Evolutionary conservation across 2,113 vertebrate genomes (phyloP), one percentile per base, ranked within the genome.

Genomic region (Empidonax alnorum): DNA sequence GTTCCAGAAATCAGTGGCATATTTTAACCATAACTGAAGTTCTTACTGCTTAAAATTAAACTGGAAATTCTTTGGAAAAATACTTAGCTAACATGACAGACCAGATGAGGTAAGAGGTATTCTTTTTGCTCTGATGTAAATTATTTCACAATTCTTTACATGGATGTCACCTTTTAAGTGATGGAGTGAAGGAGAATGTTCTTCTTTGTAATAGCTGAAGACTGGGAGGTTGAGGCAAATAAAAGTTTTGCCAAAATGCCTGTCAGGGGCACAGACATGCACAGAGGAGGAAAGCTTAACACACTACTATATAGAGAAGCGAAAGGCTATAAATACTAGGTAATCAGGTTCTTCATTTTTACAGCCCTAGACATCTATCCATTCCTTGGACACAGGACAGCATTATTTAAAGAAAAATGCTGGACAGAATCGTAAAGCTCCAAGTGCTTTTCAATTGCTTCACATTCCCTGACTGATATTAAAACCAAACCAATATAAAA

Each of bases 361-460:
- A 68, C 62, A 62, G 42, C 37, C 67, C 49, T 52, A 55, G 39
- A 59, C 35, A 66, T 56, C 74, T 87, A 61, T 72, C 76, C 27
- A 23, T 80, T 90, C 41, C 80, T 85, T 75, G 69, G 53, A 27
- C 66, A 63, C 21, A 30, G 72, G 65, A 81, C 53, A 63, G 71
- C 41, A 63, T 66, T 91, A 88, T 94, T 95, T 79, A 83, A 95
- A 96, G 82, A 74, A 66, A 95, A 71, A 65, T 1, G 4, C 49
- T 53, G 42, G 69, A 80, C 46, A 95, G 84, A 71, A 86, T 84
- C 10, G 2, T 86, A 59, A 97, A 96, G 39, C 24, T 94, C 42
- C 69, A 81, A 95, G 50, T 44, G 61, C 41, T 84, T 94, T 62
- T 94, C 88, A 91, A 52, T 56, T 84, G 66, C 55, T 30, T 87